Evolutionary conservation across 1,140 invertebrate species (phyloP).

Genomic region (Goniozus legneri): DNA sequence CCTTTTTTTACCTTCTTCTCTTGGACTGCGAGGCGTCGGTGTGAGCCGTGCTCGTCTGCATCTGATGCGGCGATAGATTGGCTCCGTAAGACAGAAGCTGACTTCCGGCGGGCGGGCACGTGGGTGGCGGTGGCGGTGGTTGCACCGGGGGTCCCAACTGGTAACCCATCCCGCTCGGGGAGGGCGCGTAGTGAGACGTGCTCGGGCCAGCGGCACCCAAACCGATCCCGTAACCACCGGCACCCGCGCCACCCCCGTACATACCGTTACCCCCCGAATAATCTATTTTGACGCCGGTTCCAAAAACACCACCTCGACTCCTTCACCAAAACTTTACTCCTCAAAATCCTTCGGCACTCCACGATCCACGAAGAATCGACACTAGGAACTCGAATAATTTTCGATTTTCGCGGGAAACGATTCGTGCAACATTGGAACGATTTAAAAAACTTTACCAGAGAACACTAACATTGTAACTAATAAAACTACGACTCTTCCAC

Average conservation of each 20-base stretch:
- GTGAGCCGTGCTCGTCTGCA: constrained; percentile 47
- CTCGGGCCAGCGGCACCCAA: constrained; percentile 42
- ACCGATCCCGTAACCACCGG: constrained; percentile 44
- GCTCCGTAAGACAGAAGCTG: constrained; percentile 50
- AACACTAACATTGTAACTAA: too few species aligned
- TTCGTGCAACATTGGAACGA: too few species aligned
- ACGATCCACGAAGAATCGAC: too few species aligned
- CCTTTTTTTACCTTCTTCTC: constrained; percentile 52
- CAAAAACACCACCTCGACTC: too few species aligned
- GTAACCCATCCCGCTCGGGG: constrained; percentile 48
- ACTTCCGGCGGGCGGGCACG: constrained; percentile 32
- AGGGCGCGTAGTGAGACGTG: constrained; percentile 56
- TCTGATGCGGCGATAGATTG: constrained; percentile 45
- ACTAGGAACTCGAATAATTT: too few species aligned
- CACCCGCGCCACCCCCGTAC: constrained; percentile 55
- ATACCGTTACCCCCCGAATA: constrained; percentile 44
- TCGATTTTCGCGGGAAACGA: too few species aligned
- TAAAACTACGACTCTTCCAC: too few species aligned
- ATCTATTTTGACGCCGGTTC: constrained; percentile 53
- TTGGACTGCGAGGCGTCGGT: constrained; percentile 52
- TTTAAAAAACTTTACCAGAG: too few species aligned
- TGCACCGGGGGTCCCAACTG: constrained; percentile 47
- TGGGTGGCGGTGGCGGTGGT: constrained; percentile 35
- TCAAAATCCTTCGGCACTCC: too few species aligned
- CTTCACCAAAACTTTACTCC: too few species aligned